These are phyloP conservation scores for Notechis scutatus DNA, from an alignment of 2,113 vertebrate species.

Conservation along the genomic window DNA sequence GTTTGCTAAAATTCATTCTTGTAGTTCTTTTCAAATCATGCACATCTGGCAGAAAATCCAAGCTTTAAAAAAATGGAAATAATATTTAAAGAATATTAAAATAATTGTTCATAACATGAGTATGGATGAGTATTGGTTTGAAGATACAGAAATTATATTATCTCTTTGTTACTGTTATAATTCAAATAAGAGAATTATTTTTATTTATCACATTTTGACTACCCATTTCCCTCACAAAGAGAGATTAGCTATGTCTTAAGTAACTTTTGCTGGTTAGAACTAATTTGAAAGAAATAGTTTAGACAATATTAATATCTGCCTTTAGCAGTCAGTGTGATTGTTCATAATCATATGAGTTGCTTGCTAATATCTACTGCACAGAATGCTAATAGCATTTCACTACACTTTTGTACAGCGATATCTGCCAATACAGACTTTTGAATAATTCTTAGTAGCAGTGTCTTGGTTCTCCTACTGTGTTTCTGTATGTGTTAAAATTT, in stretches of 20 bases:
- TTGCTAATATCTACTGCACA: background rate
- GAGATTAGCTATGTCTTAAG: background rate
- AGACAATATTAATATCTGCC: background rate
- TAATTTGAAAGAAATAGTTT: background rate
- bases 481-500: no score
- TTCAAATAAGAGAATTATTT: background rate
- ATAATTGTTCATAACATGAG: background rate
- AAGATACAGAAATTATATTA: background rate
- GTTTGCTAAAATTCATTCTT: background rate
- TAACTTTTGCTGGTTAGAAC: background rate
- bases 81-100: background rate
- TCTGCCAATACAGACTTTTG: background rate
- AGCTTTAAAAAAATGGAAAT: background rate
- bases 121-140: background rate
- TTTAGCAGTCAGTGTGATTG: background rate
- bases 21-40: background rate
- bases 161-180: background rate
- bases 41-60: background rate
- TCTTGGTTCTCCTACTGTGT: background rate
- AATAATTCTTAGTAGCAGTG: background rate
- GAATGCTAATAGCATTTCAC: background rate
- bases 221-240: background rate
- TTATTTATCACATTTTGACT: background rate
- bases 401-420: background rate
- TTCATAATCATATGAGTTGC: background rate